Base-by-base conservation (phyloP, 2,888 invertebrate genomes). In the Dolomedes plantarius region DNA sequence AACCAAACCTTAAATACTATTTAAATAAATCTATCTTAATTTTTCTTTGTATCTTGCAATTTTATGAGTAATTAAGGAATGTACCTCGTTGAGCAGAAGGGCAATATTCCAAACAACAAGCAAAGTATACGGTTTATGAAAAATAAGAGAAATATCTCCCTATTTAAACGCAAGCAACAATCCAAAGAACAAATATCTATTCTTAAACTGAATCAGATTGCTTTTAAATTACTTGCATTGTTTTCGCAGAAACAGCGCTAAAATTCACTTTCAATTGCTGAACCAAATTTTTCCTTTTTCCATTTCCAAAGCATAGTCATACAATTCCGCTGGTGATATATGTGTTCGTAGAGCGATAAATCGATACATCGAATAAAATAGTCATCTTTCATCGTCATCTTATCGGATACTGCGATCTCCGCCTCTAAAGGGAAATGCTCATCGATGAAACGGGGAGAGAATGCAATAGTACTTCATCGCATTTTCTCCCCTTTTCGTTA, bases 381-480 rank as follows among this genome's bases (percentile, higher is more conserved):
- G 77, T 85, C 83, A 85, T 85, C 83, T 85, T 85, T 85, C 83
- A 85, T 78, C 77, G 83, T 85, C 77, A 85, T 68, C 77, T 77
- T 77, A 85, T 85, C 83, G 77, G 77, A 31, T 41, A 7, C 56
- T 85, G 71, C 73, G 83, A 85, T 85, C 80, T 73, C 9, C 13
- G 64, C 68, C 62, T 19, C 41, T 1, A 27, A 69, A 23, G 69
- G 41, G 27, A n/a, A n/a, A 28, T 27, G 16, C 11, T 41, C 41
- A 19, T 41, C 28, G 19, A 67, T 50, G 27, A 13, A 23, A 69
- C 1, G 50, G 16, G 29, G 28, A 9, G 64, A 16, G 28, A 56
- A 23, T 36, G 56, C 56, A 56, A 56, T 56, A 1, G 56, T 56
- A 56, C 23, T 23, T 56, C 19, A 56, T 56, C 11, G 56, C 23